These are phyloP conservation scores for Tipula vernalis DNA, from an alignment of 2,888 invertebrate genomes.

Conservation along the genomic window DNA sequence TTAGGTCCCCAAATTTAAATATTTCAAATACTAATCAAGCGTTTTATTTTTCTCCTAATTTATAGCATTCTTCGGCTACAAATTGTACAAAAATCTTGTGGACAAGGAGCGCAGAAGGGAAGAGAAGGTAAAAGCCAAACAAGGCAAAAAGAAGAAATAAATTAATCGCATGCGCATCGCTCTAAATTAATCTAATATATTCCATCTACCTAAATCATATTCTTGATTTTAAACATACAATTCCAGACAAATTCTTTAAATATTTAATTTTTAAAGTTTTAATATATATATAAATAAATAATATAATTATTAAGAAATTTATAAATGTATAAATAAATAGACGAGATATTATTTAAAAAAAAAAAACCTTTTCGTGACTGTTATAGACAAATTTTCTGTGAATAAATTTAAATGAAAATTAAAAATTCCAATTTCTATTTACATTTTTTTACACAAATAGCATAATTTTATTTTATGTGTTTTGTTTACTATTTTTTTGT, in stretches of 20 bases:
- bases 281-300: neutral
- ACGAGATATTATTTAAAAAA: neutral
- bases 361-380: neutral
- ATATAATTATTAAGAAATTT: neutral
- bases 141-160: conserved; percentile 64
- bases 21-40: neutral
- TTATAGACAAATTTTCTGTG: neutral
- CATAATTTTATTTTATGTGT: neutral
- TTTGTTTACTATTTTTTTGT: neutral
- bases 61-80: conserved; percentile 82
- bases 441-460: neutral
- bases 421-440: neutral
- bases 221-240: neutral
- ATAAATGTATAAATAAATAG: neutral
- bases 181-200: neutral
- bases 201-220: neutral
- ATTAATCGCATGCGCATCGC: conserved; percentile 18
- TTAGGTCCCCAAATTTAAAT: neutral
- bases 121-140: conserved; percentile 69
- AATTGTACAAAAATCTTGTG: conserved; percentile 64
- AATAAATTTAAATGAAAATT: neutral
- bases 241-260: neutral
- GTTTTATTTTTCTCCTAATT: conserved; percentile 30
- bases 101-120: conserved; percentile 65
- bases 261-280: neutral